Evolutionary conservation across 53 echinoderm and acorn worm genomes (phyloP).

Genomic region (Antedon mediterranea): DNA sequence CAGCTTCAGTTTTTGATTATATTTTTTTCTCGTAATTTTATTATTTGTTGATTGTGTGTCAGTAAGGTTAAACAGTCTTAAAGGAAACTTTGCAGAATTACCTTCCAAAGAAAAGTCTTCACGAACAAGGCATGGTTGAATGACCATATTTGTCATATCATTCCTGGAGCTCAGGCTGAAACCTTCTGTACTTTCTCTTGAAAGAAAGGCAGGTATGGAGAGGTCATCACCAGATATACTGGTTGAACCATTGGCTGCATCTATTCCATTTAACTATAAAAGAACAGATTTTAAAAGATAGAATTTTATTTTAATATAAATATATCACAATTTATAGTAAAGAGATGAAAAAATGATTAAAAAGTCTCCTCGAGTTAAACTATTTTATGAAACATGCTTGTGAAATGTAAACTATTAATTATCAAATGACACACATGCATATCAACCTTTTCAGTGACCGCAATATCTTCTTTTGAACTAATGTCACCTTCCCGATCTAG

Average conservation of each 20-base stretch:
- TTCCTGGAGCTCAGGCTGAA: no score
- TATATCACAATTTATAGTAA: no score
- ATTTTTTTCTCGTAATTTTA: no score
- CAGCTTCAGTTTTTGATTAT: no score
- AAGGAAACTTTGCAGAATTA: slow-evolving; percentile 5
- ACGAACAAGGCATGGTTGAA: slow-evolving; percentile 29
- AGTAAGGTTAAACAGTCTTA: no score
- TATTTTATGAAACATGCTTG: no score
- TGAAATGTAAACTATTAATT: no score
- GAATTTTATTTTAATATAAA: no score
- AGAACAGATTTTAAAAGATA: not conserved
- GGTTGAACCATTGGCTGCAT: not conserved
- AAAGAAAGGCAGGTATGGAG: not conserved
- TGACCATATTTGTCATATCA: not conserved
- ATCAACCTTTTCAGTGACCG: not conserved
- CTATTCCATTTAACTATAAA: not conserved
- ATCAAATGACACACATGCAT: not conserved
- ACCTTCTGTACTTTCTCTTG: not conserved
- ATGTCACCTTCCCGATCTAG: slow-evolving; percentile 2
- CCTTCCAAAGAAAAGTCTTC: slow-evolving; percentile 51
- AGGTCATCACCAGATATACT: not conserved
- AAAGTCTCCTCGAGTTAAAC: no score
- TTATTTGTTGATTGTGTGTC: no score
- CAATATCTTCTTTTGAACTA: not conserved
- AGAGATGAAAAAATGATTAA: no score